phyloP scores from a whole-genome alignment of 2,113 vertebrate genomes.

The Coptodon bakossiorum region DNA sequence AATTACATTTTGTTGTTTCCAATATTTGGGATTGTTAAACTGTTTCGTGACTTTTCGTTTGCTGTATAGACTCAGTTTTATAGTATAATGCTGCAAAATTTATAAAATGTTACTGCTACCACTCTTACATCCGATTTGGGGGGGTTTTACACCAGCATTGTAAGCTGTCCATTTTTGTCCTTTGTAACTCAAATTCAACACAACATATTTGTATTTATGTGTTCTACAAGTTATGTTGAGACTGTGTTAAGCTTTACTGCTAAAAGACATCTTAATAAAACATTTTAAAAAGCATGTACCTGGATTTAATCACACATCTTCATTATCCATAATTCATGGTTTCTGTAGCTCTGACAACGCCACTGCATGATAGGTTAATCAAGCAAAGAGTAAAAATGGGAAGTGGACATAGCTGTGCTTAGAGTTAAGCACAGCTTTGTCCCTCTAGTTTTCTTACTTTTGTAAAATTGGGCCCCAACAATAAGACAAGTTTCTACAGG shows the following conservation, averaged over 20 bases:
- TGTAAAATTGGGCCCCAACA: neutral
- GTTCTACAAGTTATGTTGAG: neutral
- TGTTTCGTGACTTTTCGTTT: neutral
- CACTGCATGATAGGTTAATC: neutral
- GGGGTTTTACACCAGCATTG: neutral
- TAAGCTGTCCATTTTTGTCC: neutral
- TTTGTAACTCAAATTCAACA: neutral
- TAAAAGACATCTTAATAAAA: neutral
- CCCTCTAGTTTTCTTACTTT: slow-evolving; percentile 7
- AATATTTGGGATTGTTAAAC: neutral
- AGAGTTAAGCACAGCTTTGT: neutral
- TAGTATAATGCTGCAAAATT: neutral
- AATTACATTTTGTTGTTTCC: neutral
- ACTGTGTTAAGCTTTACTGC: neutral
- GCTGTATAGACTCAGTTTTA: neutral
- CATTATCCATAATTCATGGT: slow-evolving; percentile 2
- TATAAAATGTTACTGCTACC: neutral
- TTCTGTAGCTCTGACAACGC: slow-evolving; percentile 41
- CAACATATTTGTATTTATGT: neutral
- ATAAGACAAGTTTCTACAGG: neutral
- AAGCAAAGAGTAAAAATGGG: fast-evolving
- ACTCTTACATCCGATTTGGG: neutral
- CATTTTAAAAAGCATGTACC: neutral
- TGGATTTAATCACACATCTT: slow-evolving; percentile 57
- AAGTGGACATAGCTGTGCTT: neutral